A percentile compares a stretch with the other conserved stretches of the same genome.
Conservation (phyloP, 2,113 vertebrate genomes). For the Hemicordylus capensis region DNA sequence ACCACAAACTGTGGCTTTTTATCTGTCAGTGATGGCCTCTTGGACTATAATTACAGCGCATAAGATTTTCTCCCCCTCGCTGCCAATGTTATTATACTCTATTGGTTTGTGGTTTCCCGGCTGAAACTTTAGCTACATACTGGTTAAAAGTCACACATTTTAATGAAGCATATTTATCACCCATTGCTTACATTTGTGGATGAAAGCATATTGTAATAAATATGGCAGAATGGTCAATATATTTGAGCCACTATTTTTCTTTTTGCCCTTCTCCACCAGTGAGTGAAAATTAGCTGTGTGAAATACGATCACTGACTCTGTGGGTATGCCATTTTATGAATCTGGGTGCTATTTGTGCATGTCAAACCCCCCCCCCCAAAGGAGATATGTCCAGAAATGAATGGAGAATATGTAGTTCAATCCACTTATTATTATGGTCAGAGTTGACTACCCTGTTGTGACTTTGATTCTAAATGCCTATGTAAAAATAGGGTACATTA, state of each 20-base stretch:
- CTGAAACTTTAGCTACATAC: constrained; percentile 38
- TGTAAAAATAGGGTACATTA: not conserved
- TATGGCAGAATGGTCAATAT: not conserved
- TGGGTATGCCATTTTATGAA: constrained; percentile 25
- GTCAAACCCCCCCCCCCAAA: not conserved
- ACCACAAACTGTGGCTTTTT: constrained; percentile 33
- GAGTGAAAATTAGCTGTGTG: not conserved
- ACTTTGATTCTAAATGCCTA: too few relatives aligned
- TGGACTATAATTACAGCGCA: constrained; percentile 27
- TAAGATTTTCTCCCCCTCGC: not conserved
- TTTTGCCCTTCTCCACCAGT: not conserved
- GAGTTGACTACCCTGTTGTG: not conserved
- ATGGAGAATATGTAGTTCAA: not conserved
- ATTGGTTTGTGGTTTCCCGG: constrained; percentile 51
- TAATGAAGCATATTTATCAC: not conserved
- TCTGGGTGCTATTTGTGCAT: not conserved
- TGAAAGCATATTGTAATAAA: not conserved
- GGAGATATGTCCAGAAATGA: not conserved
- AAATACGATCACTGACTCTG: not conserved
- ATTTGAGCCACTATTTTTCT: not conserved
- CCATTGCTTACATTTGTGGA: not conserved
- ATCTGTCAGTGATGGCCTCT: not conserved
- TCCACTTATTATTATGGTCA: not conserved
- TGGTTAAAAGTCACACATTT: constrained; percentile 37
- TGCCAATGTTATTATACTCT: not conserved